Evolutionary conservation across 2,888 invertebrate species (phyloP), one percentile per base, ranked within the genome.

Genomic region (Xestoiulus laeticollis): DNA sequence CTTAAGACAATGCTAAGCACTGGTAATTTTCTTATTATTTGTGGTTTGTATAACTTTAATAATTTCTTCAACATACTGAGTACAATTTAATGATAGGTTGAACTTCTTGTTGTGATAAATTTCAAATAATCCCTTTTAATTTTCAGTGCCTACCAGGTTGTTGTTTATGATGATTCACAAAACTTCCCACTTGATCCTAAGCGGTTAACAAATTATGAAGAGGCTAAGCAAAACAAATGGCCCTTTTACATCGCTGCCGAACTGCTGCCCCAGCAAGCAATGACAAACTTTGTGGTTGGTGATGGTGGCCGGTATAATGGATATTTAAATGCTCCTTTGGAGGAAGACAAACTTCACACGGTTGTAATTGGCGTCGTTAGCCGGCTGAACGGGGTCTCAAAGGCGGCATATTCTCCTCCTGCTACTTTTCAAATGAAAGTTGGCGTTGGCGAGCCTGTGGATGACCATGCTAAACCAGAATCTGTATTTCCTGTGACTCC

Each of bases 221-320:
- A 94, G 90, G 95, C 97, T 0, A 92, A 93, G 87, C 93, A 94
- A 82, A 94, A 95, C 89, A 95, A 95, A 0, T 91, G 95, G 5
- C 94, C 95, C 2, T 97, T 96, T 91, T 98, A 98, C 91, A 95
- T 97, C 44, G 94, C 96, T 8, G 97, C 96, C 0, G 96, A 96
- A 91, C 92, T 98, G 89, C 94, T 94, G 87, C 94, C 95, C 68
- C 90, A 93, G 91, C 94, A 94, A 89, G 93, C 95, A 14, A 92
- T 94, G 83, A 93, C 94, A 90, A 93, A 94, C 87, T 98, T 98
- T 92, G 93, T 94, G 0, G 94, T 98, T 84, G 98, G 98, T 6
- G 96, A 97, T 92, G 94, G 94, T 14, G 93, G 93, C 89, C 94
- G 92, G 4, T 96, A 97, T 91, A 95, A 96, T 89, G 94, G 94